Conservation (phyloP, 2,113 vertebrate genomes). For the Erythrocercus mccallii region DNA sequence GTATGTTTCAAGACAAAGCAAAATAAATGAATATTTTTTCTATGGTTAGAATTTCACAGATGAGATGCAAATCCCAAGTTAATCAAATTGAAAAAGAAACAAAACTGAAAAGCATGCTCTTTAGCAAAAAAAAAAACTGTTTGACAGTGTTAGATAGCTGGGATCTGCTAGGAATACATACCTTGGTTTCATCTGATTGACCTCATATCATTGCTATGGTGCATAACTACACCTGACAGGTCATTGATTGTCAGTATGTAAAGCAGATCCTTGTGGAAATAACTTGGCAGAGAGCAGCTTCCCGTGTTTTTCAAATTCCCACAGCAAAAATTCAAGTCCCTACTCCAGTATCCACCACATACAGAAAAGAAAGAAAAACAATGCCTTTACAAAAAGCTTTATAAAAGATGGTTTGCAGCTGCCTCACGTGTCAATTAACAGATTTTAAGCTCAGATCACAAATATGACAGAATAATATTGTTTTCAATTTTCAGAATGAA, state of each 20-base stretch:
- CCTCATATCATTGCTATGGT: constrained; percentile 1
- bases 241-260: constrained; percentile 24
- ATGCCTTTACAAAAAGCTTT: background rate
- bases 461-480: background rate
- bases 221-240: constrained; percentile 49
- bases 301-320: background rate
- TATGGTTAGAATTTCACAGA: background rate
- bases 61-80: background rate
- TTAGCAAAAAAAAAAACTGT: background rate
- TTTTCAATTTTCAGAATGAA: background rate
- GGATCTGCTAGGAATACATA: constrained; percentile 31
- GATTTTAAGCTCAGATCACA: background rate
- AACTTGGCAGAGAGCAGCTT: constrained; percentile 5
- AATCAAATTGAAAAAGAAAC: background rate
- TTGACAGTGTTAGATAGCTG: constrained; percentile 15
- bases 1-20: background rate
- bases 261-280: constrained; percentile 17
- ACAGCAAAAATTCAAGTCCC: constrained; percentile 1
- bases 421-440: background rate
- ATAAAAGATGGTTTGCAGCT: background rate
- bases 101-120: background rate
- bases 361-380: background rate
- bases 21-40: background rate
- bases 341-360: background rate
- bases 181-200: constrained; percentile 41